Evolutionary conservation across 2,113 vertebrate species (phyloP), one percentile per base, ranked within the genome.

Genomic region (Ciconia boyciana): DNA sequence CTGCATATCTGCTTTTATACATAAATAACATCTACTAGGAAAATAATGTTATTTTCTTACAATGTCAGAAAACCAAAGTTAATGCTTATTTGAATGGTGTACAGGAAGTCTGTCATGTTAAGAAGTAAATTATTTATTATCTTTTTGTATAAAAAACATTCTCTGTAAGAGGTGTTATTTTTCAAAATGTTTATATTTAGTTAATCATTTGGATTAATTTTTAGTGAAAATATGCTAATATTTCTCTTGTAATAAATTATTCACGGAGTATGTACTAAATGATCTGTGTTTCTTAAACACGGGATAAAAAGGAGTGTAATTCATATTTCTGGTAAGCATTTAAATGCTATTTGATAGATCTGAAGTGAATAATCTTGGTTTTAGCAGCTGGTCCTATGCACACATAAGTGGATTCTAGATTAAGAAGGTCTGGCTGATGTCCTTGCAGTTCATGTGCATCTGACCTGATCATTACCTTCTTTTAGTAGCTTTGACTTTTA

Each of bases 161-260:
- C 88, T 1, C 71, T 74, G 11, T 55, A 62, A 81, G 72, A 86
- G 15, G 26, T 34, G 13, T 13, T 93, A 83, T 90, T 96, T 94
- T 93, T 90, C 2, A 5, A 58, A 69, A 36, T 31, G 4, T 86
- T 83, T 76, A 5, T 94, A 64, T 84, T 90, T 94, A 52, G 11
- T 83, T 54, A 83, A 17, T 68, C 32, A 26, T 91, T 90, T 84
- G 32, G 11, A 80, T 78, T 24, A 29, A 51, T 54, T 83, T 85
- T 32, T 46, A 68, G 39, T 62, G n/a, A 83, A 90, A 68, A 49
- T 36, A 17, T 82, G 12, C n/a, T 77, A 76, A 43, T 77, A 55
- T 62, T 85, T 89, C 18, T 86, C 77, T 93, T 83, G 7, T 76
- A 93, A 92, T 93, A 96, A 96, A 96, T 81, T 89, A 80, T 78